Evolutionary conservation across 2,888 invertebrate species (phyloP), one percentile per base, ranked within the genome.

Genomic region (Chymomyza amoena): DNA sequence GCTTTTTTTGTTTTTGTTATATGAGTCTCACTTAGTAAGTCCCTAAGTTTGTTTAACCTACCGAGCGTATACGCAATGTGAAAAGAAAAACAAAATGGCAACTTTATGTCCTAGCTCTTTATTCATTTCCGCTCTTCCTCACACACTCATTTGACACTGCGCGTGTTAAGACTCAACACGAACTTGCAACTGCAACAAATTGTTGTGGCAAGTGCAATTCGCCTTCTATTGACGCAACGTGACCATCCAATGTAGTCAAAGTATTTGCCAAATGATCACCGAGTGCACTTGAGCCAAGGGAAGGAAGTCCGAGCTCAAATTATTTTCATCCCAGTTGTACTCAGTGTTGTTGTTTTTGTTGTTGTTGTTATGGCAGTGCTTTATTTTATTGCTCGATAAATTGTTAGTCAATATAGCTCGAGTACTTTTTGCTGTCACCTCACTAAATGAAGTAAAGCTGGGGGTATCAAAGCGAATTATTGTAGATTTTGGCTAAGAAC

Each of bases 171-270:
- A 61, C 39, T 20, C 15, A 54, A 62, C 32, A 50, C 20, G 64
- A 54, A 52, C 25, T 52, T 50, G 68, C 57, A 39, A 64, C 56
- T 67, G 75, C 63, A 36, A 52, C 51, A 67, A 72, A 73, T 72
- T 80, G 80, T 71, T 69, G 61, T 51, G 75, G 76, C 70, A 72
- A 83, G 75, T 88, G 88, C 80, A 86, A 77, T 81, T 61, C 61
- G 60, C 69, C 68, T 69, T 76, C 78, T 84, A 86, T 84, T 84
- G 84, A 88, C 87, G 77, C 87, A 76, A 88, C 84, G 84, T 84
- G 84, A 81, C 84, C 84, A 72, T 70, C 76, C 70, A 77, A 70
- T 13, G 69, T 51, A 62, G 64, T 59, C 60, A 50, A 60, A 70
- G 76, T 71, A 79, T 88, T 79, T 84, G 57, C 20, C 57, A 25